These are phyloP conservation scores for Labroides dimidiatus DNA, from an alignment of 2,797 vertebrate genomes.

Conservation along the genomic window DNA sequence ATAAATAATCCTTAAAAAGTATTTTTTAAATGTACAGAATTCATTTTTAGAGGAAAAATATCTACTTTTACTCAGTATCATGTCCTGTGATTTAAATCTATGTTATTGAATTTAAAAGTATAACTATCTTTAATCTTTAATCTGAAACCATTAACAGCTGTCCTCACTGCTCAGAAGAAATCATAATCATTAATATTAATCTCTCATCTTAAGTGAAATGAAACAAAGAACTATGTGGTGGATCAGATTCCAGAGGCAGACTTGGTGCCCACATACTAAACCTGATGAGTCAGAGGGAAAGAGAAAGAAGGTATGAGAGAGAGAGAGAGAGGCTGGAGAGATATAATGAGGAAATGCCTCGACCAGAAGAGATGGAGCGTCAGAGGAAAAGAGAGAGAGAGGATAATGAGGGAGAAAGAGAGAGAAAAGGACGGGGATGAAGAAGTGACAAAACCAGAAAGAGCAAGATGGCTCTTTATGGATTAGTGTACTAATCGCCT, in stretches of 20 bases:
- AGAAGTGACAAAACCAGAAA: constrained; percentile 28
- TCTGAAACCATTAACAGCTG: too few relatives aligned
- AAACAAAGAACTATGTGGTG: not conserved
- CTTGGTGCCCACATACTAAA: constrained; percentile 34
- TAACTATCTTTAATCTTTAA: too few relatives aligned
- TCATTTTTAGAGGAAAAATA: too few relatives aligned
- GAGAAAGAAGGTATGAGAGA: not conserved
- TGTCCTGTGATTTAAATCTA: too few relatives aligned
- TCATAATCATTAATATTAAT: too few relatives aligned
- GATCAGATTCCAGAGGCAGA: constrained; percentile 19
- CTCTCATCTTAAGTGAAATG: not conserved
- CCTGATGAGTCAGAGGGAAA: constrained; percentile 38
- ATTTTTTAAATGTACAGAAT: too few relatives aligned
- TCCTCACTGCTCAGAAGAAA: too few relatives aligned
- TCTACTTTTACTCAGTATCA: too few relatives aligned
- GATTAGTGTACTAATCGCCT: constrained; percentile 58
- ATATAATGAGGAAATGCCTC: constrained; percentile 14
- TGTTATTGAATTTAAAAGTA: too few relatives aligned
- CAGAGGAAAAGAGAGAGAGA: not conserved
- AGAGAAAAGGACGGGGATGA: constrained; percentile 2
- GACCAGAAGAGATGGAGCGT: not conserved
- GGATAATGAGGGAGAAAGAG: constrained; percentile 12
- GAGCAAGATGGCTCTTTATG: constrained; percentile 28
- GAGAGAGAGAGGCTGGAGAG: not conserved
- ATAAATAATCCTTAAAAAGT: too few relatives aligned